Base-by-base conservation (phyloP, 2,113 vertebrate species). In the Hucho hucho region DNA sequence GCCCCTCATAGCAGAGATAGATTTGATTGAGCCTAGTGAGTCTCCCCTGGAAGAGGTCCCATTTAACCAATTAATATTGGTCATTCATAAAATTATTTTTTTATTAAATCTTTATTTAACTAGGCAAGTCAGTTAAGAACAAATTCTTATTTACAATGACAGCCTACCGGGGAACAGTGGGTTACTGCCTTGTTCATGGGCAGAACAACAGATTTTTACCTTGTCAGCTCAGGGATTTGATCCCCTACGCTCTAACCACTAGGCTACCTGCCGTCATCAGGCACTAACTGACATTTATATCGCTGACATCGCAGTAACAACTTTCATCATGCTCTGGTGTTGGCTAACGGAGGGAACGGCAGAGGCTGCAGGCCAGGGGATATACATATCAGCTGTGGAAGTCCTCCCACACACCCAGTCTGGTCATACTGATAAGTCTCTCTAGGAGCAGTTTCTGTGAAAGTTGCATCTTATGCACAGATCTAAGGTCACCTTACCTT, bases 371-470 rank as follows among this genome's bases (percentile, higher is more conserved):
- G 66, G 47, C 26, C 46, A 69, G 59, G 70, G 63, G 66, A 81
- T 69, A 63, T n/a, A 73, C 75, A 78, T 87, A 90, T 89, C 89
- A 83, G 81, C 79, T 66, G 79, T 47, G 73, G 22, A 80, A 49
- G 65, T 9, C 53, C 64, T 77, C 73, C 70, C 28, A 20, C 29
- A 72, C 87, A 43, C 78, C 82, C 72, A 81, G 72, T 87, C 84
- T 89, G 90, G 72, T 25, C 9, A 0, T 0, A 6, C 28, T 79
- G 89, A 90, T 91, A 90, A 91, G 37, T 11, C 37, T 43, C 37
- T 43, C 37, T 43, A 43, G 16, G 28, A 67, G 65, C 6, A 6
- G 18, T 61, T 22, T 20, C 29, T 37, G 65, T 67, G 18, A 20
- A 64, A 67, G 65, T 20, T 67, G 18, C 2, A 20, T 67, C 9